Percentiles rank a stretch among this genome's conserved stretches.
Evolutionary conservation across 2,888 invertebrate species (phyloP).

Genomic region (Neelides folsomi): DNA sequence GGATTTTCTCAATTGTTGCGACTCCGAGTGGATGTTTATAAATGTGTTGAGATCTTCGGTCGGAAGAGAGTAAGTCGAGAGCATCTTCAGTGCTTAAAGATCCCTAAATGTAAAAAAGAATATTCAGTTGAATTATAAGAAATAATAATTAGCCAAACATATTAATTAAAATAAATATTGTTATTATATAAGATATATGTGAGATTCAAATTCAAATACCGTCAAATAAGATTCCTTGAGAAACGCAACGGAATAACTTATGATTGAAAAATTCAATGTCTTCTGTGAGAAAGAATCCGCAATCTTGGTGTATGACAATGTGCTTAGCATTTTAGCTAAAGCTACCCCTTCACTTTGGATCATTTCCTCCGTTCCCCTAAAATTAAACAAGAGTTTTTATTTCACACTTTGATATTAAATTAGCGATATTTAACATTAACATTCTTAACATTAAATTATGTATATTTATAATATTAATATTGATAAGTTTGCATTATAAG

Average conservation of each 20-base stretch:
- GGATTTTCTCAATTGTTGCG: slow-evolving; percentile 25
- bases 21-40: slow-evolving; percentile 28
- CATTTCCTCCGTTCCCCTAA: slow-evolving; percentile 26
- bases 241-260: slow-evolving; percentile 22
- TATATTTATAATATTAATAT: too few species aligned
- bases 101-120: too few species aligned
- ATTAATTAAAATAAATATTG: too few species aligned
- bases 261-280: slow-evolving; percentile 19
- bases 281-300: slow-evolving; percentile 18
- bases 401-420: too few species aligned
- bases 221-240: slow-evolving; percentile 14
- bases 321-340: slow-evolving; percentile 23
- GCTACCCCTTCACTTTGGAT: slow-evolving; percentile 24
- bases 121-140: too few species aligned
- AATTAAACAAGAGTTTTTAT: too few species aligned
- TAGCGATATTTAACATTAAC: too few species aligned
- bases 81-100: slow-evolving; percentile 12
- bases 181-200: background rate
- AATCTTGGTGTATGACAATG: slow-evolving; percentile 21
- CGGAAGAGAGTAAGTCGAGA: slow-evolving; percentile 21
- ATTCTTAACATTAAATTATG: too few species aligned
- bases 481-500: too few species aligned
- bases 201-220: slow-evolving; percentile 9
- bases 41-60: slow-evolving; percentile 19
- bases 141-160: too few species aligned